Percentiles rank a stretch among this genome's conserved stretches.
These are phyloP conservation scores for Ips nitidus DNA, from an alignment of 1,140 invertebrate species.

Conservation along the genomic window DNA sequence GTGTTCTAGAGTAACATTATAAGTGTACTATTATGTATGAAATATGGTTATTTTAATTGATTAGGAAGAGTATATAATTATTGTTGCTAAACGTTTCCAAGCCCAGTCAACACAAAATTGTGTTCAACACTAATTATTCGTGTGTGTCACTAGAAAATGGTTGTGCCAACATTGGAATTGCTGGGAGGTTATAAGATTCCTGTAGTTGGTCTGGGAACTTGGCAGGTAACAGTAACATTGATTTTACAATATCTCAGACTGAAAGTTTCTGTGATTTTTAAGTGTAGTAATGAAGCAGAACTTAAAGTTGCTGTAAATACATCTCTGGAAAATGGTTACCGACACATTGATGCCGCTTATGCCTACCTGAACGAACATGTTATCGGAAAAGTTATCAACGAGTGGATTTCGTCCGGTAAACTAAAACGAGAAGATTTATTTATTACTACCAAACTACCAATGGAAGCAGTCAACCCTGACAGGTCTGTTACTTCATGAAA, in stretches of 20 bases:
- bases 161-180: constrained; percentile 15
- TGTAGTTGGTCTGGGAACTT: constrained; percentile 39
- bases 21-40: too few relatives aligned
- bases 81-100: too few relatives aligned
- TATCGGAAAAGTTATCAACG: constrained; percentile 72
- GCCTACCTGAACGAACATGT: constrained; percentile 78
- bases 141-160: background rate
- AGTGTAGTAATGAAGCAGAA: constrained; percentile 56
- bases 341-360: constrained; percentile 70
- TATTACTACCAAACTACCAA: constrained; percentile 74
- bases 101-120: too few relatives aligned
- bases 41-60: too few relatives aligned
- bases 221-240: constrained; percentile 31
- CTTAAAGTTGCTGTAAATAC: constrained; percentile 66
- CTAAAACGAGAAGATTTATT: constrained; percentile 75
- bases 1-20: too few relatives aligned
- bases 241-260: background rate
- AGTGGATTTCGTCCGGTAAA: constrained; percentile 69
- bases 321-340: constrained; percentile 68
- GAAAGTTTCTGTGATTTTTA: background rate
- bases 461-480: constrained; percentile 24
- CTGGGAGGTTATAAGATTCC: constrained; percentile 34
- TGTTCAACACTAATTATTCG: too few relatives aligned
- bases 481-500: background rate
- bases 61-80: too few relatives aligned